Evolutionary conservation across 2,113 vertebrate species (phyloP).

Genomic region (Illadopsis cleaveri): DNA sequence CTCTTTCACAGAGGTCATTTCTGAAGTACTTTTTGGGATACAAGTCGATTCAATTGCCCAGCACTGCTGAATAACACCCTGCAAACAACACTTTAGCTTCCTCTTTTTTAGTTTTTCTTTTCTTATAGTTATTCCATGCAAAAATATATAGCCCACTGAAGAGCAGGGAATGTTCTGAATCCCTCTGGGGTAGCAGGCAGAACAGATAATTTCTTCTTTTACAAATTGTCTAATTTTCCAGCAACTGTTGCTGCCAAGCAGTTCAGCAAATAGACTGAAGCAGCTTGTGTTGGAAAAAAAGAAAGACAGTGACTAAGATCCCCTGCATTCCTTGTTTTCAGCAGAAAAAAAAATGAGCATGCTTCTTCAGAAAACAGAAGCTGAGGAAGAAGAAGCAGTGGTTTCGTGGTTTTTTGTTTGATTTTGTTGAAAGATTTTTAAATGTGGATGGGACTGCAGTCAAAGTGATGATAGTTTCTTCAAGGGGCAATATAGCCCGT

Average conservation of each 20-base stretch:
- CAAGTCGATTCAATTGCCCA: not conserved
- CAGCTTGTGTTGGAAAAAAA: not conserved
- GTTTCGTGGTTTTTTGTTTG: not conserved
- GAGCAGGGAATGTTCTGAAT: not conserved
- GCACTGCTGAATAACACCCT: not conserved
- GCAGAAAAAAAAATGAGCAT: not conserved
- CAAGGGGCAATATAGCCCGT: not conserved
- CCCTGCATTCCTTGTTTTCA: not conserved
- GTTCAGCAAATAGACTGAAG: not conserved
- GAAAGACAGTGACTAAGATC: not conserved
- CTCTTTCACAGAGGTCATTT: not conserved
- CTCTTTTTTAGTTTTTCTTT: too few species aligned
- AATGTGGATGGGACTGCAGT: not conserved
- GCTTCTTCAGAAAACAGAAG: not conserved
- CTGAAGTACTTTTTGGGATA: not conserved
- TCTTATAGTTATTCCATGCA: not conserved
- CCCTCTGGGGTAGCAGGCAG: not conserved
- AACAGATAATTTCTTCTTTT: not conserved
- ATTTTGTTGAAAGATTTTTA: not conserved
- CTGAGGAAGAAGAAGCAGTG: not conserved
- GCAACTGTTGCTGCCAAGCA: not conserved
- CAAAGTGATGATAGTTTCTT: not conserved
- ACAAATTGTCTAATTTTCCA: constrained; percentile 1
- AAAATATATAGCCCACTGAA: not conserved
- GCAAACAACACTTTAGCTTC: not conserved